These are phyloP conservation scores for Enteromius mattozi DNA, from an alignment of 2,797 vertebrate genomes.

Conservation along the genomic window DNA sequence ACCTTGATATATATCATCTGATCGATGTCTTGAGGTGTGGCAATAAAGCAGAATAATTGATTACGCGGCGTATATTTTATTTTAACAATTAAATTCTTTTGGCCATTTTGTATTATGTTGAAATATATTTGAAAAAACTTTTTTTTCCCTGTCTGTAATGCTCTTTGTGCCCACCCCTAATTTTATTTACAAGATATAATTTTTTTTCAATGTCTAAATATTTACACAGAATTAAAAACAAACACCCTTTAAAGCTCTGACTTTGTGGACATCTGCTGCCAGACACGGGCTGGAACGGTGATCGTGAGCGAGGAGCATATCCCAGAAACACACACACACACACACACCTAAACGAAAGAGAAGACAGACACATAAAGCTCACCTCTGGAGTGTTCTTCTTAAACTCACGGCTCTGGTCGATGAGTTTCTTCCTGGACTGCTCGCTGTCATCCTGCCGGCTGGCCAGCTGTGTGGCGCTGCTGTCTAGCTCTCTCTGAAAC, in stretches of 20 bases:
- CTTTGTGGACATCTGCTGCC: background rate
- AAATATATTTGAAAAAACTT: too few relatives aligned
- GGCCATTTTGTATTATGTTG: too few relatives aligned
- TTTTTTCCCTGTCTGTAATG: too few relatives aligned
- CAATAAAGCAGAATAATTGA: too few relatives aligned
- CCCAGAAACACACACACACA: too few relatives aligned
- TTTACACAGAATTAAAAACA: background rate
- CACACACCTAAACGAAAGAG: too few relatives aligned
- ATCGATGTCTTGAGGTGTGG: too few relatives aligned
- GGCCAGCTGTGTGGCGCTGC: conserved; percentile 88
- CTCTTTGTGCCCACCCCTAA: background rate
- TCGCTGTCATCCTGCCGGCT: conserved; percentile 99
- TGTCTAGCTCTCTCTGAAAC: conserved; percentile 81
- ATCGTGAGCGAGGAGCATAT: background rate
- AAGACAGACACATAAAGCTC: conserved; percentile 64
- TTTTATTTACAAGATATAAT: background rate
- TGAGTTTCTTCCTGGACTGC: conserved; percentile 89
- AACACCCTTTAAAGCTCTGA: background rate
- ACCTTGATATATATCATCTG: too few relatives aligned
- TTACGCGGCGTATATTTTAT: too few relatives aligned
- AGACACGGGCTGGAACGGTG: background rate
- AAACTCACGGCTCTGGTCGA: conserved; percentile 99
- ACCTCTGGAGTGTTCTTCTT: conserved; percentile 99
- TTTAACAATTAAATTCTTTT: too few relatives aligned
- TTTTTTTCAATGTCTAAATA: background rate